Percentiles rank a stretch among this genome's conserved stretches.
Conservation (phyloP, 2,113 vertebrate genomes). For the Corythaixoides concolor region DNA sequence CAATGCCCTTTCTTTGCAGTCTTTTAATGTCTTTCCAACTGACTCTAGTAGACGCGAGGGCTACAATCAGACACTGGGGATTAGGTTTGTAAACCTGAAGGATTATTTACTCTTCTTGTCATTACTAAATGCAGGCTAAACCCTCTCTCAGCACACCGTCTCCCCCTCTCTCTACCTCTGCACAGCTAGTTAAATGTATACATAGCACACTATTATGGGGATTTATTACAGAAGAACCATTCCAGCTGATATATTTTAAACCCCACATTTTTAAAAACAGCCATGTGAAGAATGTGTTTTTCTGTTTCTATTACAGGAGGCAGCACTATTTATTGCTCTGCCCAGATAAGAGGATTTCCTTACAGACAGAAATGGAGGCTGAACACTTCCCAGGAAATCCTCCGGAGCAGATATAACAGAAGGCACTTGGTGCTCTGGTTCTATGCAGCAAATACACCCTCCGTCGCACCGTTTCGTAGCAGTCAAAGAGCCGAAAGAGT, state of each 20-base stretch:
- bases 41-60: background rate
- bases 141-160: background rate
- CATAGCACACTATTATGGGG: background rate
- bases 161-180: background rate
- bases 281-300: conserved; percentile 29
- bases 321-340: conserved; percentile 62
- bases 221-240: conserved; percentile 40
- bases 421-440: conserved; percentile 25
- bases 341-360: conserved; percentile 73
- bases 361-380: conserved; percentile 62
- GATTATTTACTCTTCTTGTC: conserved; percentile 60
- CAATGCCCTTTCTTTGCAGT: background rate
- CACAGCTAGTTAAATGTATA: background rate
- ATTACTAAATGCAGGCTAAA: conserved; percentile 34
- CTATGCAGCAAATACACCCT: background rate
- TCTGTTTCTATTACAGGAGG: conserved; percentile 53
- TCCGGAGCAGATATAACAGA: conserved; percentile 37
- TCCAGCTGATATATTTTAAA: background rate
- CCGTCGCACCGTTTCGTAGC: background rate
- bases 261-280: conserved; percentile 24
- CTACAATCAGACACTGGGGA: conserved; percentile 42
- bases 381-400: conserved; percentile 67
- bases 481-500: background rate
- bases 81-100: conserved; percentile 62
- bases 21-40: background rate